Conservation (phyloP, 2,888 invertebrate species). For the Mesochorus sp. region DNA sequence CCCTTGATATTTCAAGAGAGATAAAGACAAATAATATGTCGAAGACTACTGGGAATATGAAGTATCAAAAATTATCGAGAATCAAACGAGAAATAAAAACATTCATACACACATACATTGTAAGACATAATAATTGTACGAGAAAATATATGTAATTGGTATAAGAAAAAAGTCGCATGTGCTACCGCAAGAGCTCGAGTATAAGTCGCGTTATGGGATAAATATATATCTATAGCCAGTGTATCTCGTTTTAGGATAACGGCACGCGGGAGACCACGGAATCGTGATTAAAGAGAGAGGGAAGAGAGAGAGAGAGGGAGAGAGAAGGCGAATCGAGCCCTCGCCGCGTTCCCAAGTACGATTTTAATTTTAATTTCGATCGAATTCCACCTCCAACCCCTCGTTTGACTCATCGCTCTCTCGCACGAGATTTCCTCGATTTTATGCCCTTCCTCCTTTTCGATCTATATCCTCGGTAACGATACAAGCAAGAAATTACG, state of each 20-base stretch:
- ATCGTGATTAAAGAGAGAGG: slow-evolving; percentile 65
- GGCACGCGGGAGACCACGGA: slow-evolving; percentile 71
- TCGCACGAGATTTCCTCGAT: slow-evolving; percentile 25
- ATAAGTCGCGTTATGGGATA: too few relatives aligned
- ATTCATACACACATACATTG: neutral
- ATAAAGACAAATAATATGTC: slow-evolving; percentile 21
- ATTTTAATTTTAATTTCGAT: slow-evolving; percentile 79
- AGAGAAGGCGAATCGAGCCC: slow-evolving; percentile 47
- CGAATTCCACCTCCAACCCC: slow-evolving; percentile 66
- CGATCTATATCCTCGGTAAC: slow-evolving; percentile 35
- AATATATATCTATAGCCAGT: slow-evolving; percentile 14
- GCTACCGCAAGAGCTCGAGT: slow-evolving; percentile 34
- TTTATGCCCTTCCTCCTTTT: neutral
- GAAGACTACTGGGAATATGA: neutral
- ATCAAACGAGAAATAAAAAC: slow-evolving; percentile 3
- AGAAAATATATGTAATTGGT: slow-evolving; percentile 36
- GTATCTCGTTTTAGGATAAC: slow-evolving; percentile 70
- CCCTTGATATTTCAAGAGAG: slow-evolving; percentile 6
- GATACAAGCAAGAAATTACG: slow-evolving; percentile 68
- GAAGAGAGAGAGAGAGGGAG: slow-evolving; percentile 31
- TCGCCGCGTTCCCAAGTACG: slow-evolving; percentile 62
- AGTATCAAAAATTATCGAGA: neutral
- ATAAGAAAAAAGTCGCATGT: slow-evolving; percentile 44
- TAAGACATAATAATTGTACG: too few relatives aligned
- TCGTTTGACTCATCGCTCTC: slow-evolving; percentile 47